These are phyloP conservation scores for Epinotia ramella DNA, from an alignment of 2,888 invertebrate species.

Conservation along the genomic window DNA sequence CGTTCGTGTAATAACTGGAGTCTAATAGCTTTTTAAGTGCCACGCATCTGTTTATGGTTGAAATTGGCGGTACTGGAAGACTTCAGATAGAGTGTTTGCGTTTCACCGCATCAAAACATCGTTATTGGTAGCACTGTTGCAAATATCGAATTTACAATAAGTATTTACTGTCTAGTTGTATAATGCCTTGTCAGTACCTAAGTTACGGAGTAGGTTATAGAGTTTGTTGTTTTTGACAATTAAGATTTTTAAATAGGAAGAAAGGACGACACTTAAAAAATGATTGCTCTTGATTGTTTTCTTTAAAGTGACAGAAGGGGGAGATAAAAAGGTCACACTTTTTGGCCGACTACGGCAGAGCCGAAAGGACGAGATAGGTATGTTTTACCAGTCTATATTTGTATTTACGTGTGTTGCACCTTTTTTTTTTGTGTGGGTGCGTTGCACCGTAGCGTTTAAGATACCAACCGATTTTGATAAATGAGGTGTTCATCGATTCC, in stretches of 20 bases:
- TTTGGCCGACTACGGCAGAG: background rate
- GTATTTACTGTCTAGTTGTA: background rate
- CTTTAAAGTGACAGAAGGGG: background rate
- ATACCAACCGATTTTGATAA: too few relatives aligned
- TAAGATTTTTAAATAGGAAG: background rate
- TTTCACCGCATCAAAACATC: constrained; percentile 15
- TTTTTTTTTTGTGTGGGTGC: too few relatives aligned
- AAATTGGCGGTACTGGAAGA: constrained; percentile 32
- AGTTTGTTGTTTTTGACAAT: background rate
- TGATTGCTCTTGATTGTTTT: background rate
- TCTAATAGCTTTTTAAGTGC: constrained; percentile 39
- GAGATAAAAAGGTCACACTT: background rate
- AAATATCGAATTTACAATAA: background rate
- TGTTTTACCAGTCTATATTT: too few relatives aligned
- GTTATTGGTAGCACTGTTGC: background rate
- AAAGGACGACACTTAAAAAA: background rate
- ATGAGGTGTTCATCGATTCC: too few relatives aligned
- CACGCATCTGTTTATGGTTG: constrained; percentile 23
- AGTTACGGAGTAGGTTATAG: background rate
- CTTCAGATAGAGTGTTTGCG: constrained; percentile 21
- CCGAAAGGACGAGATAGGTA: too few relatives aligned
- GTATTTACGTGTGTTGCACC: too few relatives aligned
- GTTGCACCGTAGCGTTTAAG: too few relatives aligned
- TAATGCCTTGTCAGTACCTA: background rate
- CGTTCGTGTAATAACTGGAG: constrained; percentile 23